These are phyloP conservation scores for Nomada fabriciana DNA, from an alignment of 2,888 invertebrate species.

Conservation along the genomic window DNA sequence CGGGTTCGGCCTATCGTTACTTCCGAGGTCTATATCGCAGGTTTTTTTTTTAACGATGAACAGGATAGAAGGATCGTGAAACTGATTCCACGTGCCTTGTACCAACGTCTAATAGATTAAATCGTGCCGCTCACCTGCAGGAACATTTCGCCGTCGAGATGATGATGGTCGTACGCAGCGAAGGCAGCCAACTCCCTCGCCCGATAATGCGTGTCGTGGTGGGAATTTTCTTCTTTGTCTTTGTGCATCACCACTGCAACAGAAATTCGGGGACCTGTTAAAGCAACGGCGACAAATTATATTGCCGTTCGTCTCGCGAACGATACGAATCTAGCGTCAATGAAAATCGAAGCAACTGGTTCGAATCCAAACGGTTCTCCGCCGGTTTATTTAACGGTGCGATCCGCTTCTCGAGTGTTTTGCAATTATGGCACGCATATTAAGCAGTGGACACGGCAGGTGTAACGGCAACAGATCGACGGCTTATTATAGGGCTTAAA, in stretches of 20 bases:
- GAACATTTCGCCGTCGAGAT: conserved; percentile 97
- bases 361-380: neutral
- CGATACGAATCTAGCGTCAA: neutral
- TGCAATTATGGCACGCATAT: conserved; percentile 77
- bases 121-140: conserved; percentile 90
- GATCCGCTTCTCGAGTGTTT: conserved; percentile 72
- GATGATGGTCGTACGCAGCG: conserved; percentile 94
- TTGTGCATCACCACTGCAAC: conserved; percentile 97
- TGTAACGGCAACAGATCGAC: conserved; percentile 78
- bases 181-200: conserved; percentile 92
- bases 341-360: too few relatives aligned
- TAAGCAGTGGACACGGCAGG: conserved; percentile 75
- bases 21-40: too few relatives aligned
- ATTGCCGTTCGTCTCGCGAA: neutral
- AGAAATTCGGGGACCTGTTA: conserved; percentile 17
- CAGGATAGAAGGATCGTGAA: neutral
- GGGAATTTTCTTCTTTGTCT: conserved; percentile 93
- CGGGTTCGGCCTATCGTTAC: too few relatives aligned
- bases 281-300: neutral
- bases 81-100: too few relatives aligned
- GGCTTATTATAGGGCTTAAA: conserved; percentile 70
- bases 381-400: conserved; percentile 66
- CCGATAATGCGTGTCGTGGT: conserved; percentile 87
- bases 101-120: neutral
- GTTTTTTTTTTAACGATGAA: conserved; percentile 12